Evolutionary conservation across 2,888 invertebrate species (phyloP).

Genomic region (Vannuccia rotundouncinata): DNA sequence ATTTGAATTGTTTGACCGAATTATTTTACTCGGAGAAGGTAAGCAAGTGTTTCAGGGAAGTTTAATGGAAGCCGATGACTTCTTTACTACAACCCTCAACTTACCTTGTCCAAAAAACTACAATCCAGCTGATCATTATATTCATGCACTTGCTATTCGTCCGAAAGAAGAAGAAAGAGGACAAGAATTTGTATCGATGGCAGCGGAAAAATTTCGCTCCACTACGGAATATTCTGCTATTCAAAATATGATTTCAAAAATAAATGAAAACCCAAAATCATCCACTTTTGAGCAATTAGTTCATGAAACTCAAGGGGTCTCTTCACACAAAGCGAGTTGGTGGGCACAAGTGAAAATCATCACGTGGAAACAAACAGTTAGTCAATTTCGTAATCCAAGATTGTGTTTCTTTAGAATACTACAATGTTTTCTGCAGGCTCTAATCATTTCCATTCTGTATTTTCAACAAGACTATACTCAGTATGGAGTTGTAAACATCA

Average conservation of each 20-base stretch:
- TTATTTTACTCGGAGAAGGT: constrained; percentile 77
- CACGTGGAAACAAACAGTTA: not conserved
- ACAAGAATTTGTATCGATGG: not conserved
- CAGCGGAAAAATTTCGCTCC: not conserved
- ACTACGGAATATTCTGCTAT: not conserved
- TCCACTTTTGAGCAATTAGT: not conserved
- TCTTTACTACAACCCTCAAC: constrained; percentile 48
- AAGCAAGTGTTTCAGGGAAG: constrained; percentile 74
- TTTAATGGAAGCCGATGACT: constrained; percentile 58
- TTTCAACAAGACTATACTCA: constrained; percentile 32
- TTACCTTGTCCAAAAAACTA: constrained; percentile 47
- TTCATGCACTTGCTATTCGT: constrained; percentile 76
- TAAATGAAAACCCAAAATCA: not conserved
- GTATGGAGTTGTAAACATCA: constrained; percentile 38
- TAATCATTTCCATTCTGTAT: constrained; percentile 34
- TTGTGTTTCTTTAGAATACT: not conserved
- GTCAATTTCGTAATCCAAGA: not conserved
- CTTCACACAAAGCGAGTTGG: not conserved
- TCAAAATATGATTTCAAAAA: not conserved
- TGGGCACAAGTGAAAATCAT: not conserved
- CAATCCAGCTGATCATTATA: constrained; percentile 69
- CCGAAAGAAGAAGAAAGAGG: constrained; percentile 68
- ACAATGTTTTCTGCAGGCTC: not conserved
- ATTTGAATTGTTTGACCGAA: constrained; percentile 27
- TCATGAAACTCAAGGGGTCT: not conserved